Conservation (phyloP, 2,888 invertebrate species). For the Griposia aprilina region DNA sequence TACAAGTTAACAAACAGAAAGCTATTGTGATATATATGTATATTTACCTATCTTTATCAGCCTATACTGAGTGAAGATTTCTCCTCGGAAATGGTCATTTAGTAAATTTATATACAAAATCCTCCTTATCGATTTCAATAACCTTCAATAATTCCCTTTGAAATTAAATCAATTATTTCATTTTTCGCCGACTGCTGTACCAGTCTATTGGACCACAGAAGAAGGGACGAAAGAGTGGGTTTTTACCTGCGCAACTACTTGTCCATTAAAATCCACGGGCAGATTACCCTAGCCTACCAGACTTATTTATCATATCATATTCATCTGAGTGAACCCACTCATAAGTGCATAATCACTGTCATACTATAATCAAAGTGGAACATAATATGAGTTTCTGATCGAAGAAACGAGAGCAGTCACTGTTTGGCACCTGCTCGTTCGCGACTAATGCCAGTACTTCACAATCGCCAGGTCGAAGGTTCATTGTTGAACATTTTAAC, state of each 20-base stretch:
- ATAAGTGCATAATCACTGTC: neutral
- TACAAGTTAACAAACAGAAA: neutral
- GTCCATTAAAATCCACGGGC: too few relatives aligned
- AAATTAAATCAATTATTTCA: neutral
- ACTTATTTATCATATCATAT: neutral
- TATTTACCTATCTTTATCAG: neutral
- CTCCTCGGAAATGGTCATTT: neutral
- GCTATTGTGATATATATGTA: neutral
- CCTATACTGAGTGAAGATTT: neutral
- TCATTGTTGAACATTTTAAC: conserved; percentile 22
- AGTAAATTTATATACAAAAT: neutral
- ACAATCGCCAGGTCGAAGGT: conserved; percentile 33
- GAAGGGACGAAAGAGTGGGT: neutral
- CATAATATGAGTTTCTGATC: conserved; percentile 9
- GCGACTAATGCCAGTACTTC: conserved; percentile 49
- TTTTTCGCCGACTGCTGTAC: neutral
- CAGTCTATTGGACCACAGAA: neutral
- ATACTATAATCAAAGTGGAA: conserved; percentile 3
- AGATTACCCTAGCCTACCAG: neutral
- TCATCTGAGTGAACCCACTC: neutral
- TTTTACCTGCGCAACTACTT: neutral
- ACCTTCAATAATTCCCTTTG: neutral
- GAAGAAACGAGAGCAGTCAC: conserved; percentile 32
- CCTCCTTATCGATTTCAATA: neutral
- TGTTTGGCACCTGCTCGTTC: conserved; percentile 45